phyloP scores from a whole-genome alignment of 2,797 vertebrate genomes.

The Meda fulgida region DNA sequence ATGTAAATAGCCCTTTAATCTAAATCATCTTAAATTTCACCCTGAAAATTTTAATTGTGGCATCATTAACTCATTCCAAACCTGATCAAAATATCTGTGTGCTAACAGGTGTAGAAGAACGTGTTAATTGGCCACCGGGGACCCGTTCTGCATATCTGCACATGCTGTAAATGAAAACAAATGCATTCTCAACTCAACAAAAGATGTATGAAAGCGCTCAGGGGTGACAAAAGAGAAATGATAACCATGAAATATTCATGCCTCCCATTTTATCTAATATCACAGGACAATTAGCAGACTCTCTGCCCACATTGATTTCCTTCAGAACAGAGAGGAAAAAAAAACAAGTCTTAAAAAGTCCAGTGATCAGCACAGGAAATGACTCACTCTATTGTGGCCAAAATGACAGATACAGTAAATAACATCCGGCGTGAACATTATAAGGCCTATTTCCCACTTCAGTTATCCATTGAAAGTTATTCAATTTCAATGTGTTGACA shows the following conservation, averaged over 20 bases:
- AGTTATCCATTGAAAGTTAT: neutral
- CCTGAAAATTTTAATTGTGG: neutral
- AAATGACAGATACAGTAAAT: constrained; percentile 28
- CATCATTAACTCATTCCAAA: neutral
- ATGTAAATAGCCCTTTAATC: neutral
- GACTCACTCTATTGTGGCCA: constrained; percentile 14
- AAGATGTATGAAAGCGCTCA: constrained; percentile 31
- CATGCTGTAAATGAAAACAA: neutral
- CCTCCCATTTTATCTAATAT: constrained; percentile 51
- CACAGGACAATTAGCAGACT: constrained; percentile 51
- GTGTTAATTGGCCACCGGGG: neutral
- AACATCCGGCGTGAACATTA: constrained; percentile 9
- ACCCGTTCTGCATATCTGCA: neutral
- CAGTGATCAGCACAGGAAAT: constrained; percentile 46
- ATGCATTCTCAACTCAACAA: neutral
- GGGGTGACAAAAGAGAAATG: constrained; percentile 43
- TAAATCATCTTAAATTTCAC: neutral
- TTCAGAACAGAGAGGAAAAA: constrained; percentile 26
- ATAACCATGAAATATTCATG: constrained; percentile 51
- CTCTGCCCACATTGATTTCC: constrained; percentile 58
- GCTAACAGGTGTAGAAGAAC: neutral
- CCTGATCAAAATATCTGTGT: neutral
- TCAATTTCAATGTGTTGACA: constrained; percentile 9
- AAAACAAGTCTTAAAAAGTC: constrained; percentile 38
- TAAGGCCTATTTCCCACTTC: constrained; percentile 9